phyloP scores from a whole-genome alignment of 2,113 vertebrate genomes.

The Verasper variegatus region DNA sequence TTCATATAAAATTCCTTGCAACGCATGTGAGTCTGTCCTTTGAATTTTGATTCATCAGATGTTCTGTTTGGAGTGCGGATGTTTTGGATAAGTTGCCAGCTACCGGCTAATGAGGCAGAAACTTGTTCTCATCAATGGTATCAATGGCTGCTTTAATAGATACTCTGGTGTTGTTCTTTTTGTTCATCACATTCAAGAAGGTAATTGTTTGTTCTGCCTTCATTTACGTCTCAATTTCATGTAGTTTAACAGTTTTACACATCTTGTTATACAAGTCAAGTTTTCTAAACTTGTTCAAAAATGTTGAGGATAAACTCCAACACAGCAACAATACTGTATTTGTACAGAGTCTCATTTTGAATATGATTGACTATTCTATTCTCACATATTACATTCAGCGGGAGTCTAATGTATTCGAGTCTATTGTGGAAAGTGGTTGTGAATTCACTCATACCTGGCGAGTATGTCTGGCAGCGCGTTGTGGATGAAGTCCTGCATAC shows the following conservation, averaged over 20 bases:
- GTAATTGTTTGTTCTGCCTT: too few species aligned
- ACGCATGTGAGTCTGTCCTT: too few species aligned
- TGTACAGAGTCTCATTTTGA: not conserved
- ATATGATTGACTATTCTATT: not conserved
- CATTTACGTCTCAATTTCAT: too few species aligned
- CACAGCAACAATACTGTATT: not conserved
- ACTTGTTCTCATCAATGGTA: too few species aligned
- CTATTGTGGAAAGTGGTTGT: not conserved
- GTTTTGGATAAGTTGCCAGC: not conserved
- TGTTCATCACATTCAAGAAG: too few species aligned
- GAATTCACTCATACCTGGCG: slow-evolving; percentile 76
- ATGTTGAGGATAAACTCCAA: not conserved
- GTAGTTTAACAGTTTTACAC: too few species aligned
- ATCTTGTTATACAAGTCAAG: not conserved
- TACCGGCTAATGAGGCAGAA: not conserved
- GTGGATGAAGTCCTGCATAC: slow-evolving; percentile 87
- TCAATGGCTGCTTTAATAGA: too few species aligned
- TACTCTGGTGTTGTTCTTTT: too few species aligned
- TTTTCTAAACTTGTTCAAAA: too few species aligned
- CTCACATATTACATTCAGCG: not conserved
- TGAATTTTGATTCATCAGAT: not conserved
- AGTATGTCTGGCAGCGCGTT: slow-evolving; percentile 79
- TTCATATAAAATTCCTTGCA: too few species aligned
- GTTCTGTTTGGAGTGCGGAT: too few species aligned
- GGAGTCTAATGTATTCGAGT: not conserved